Conservation (phyloP, 2,888 invertebrate genomes). For the Lasioglossum vierecki region DNA sequence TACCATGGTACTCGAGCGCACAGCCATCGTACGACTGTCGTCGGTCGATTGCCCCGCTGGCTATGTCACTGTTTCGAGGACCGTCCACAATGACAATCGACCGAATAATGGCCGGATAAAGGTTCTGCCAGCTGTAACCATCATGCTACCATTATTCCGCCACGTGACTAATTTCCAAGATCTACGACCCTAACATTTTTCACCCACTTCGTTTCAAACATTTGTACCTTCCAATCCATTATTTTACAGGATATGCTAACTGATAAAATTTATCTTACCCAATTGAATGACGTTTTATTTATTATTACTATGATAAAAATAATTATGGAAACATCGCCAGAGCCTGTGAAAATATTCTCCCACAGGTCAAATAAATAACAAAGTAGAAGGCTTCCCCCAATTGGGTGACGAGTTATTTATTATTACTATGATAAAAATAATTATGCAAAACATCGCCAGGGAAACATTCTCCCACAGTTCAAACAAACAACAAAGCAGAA, state of each 20-base stretch:
- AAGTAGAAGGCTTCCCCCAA: background rate
- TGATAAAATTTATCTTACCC: background rate
- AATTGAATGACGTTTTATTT: background rate
- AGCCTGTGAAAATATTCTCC: too few species aligned
- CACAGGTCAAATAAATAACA: too few species aligned
- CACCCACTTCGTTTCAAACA: background rate
- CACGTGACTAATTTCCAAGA: background rate
- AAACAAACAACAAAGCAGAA: too few species aligned
- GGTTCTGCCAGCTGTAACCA: background rate
- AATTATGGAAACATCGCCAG: background rate
- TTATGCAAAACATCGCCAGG: too few species aligned
- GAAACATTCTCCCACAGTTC: too few species aligned
- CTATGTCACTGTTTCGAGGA: conserved; percentile 66
- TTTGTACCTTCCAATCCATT: background rate
- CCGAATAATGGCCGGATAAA: conserved; percentile 16
- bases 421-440: too few species aligned
- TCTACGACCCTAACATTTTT: background rate
- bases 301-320: background rate
- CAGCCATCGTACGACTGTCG: conserved; percentile 62
- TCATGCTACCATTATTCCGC: background rate
- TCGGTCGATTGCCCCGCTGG: conserved; percentile 62
- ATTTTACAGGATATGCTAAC: background rate
- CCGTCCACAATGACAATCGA: conserved; percentile 40
- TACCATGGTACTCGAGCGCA: conserved; percentile 64
- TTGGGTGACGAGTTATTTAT: too few species aligned